phyloP scores from a whole-genome alignment of 2,113 vertebrate genomes.

The Pandion haliaetus region DNA sequence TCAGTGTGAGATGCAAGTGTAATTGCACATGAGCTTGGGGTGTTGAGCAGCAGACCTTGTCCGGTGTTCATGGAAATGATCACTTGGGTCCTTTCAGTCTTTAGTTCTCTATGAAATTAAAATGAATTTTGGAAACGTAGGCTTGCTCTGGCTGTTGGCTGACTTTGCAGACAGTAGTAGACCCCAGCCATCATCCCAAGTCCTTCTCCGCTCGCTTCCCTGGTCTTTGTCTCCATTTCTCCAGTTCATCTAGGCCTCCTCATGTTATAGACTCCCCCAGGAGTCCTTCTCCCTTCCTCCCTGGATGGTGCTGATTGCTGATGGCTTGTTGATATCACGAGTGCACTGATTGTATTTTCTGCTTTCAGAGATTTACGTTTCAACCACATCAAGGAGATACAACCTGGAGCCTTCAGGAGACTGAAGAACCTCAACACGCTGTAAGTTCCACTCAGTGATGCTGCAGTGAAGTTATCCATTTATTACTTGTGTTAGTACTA shows the following conservation, averaged over 20 bases:
- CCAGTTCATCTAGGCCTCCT: neutral
- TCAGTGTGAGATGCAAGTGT: neutral
- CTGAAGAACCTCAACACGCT: slow-evolving; percentile 89
- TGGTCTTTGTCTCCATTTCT: neutral
- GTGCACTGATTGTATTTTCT: neutral
- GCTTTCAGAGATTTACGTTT: slow-evolving; percentile 86
- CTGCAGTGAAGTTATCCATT: neutral
- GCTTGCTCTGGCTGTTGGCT: neutral
- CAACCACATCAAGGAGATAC: slow-evolving; percentile 89
- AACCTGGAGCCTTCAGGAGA: slow-evolving; percentile 79
- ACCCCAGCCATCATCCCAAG: fast-evolving
- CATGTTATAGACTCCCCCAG: neutral
- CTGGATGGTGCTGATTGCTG: neutral
- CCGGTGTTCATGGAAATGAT: neutral
- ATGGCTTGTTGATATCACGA: neutral
- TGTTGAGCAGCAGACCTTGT: neutral
- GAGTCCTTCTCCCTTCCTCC: neutral
- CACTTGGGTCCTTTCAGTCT: neutral
- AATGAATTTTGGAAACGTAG: neutral
- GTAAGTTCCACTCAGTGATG: slow-evolving; percentile 70
- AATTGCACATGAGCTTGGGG: fast-evolving
- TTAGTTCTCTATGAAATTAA: neutral
- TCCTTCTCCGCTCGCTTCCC: neutral
- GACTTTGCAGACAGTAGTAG: neutral
- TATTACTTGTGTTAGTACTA: neutral